Conservation (phyloP, 2,888 invertebrate species). For the Drosophila borealis region DNA sequence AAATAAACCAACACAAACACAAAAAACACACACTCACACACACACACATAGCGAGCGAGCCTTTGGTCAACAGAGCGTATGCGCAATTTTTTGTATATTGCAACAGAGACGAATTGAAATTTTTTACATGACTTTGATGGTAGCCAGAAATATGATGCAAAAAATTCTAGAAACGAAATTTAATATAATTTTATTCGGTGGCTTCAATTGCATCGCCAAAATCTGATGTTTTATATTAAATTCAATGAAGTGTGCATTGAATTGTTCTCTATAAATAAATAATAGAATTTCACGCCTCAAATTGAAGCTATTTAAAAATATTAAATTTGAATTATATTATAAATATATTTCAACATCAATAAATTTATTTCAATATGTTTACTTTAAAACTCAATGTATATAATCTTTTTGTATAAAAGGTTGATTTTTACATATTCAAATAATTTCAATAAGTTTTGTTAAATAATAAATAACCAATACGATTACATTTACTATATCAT, state of each 20-base stretch:
- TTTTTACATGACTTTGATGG: slow-evolving; percentile 12
- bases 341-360: too few relatives aligned
- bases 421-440: too few relatives aligned
- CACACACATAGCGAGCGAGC: slow-evolving; percentile 16
- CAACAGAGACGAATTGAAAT: slow-evolving; percentile 4
- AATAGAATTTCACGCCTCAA: too few relatives aligned
- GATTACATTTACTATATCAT: too few relatives aligned
- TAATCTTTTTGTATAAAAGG: too few relatives aligned
- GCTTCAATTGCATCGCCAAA: neutral
- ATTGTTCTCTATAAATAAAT: too few relatives aligned
- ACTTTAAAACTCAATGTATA: too few relatives aligned
- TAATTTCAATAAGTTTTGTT: too few relatives aligned
- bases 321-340: too few relatives aligned
- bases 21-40: slow-evolving; percentile 1
- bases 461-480: too few relatives aligned
- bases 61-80: slow-evolving; percentile 67
- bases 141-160: slow-evolving; percentile 9
- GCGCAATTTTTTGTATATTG: slow-evolving; percentile 47
- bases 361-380: too few relatives aligned
- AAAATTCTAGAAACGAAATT: slow-evolving; percentile 12
- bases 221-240: neutral
- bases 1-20: slow-evolving; percentile 51
- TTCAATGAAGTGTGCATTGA: neutral
- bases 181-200: neutral
- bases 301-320: too few relatives aligned